Base-by-base conservation (phyloP, 1,140 invertebrate genomes). In the Ganaspis sp. region DNA sequence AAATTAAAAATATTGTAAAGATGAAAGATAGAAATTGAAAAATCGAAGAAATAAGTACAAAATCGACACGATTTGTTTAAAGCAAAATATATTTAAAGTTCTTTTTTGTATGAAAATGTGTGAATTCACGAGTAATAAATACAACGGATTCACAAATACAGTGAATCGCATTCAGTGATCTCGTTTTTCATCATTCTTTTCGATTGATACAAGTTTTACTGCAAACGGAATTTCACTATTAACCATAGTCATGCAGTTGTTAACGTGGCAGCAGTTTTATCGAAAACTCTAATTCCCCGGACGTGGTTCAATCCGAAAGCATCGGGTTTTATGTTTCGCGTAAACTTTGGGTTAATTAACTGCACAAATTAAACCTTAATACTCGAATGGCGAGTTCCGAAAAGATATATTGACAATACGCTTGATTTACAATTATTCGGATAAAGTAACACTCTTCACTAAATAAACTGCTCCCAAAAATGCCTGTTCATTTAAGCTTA, bases 231-330 rank as follows among this genome's bases (percentile, higher is more conserved):
- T 79, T 79, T 79, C 69, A 79, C 71, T 73, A 72, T 75, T 58
- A 74, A 75, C 58, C 73, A 54, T 23, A 42, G 74, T 79, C 58
- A 79, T 74, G 75, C 58, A 74, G 54, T 79, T 75, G 74, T 75
- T 75, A 79, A 75, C 74, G 75, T 69, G 64, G 26, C 69, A 26
- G 58, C 58, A 64, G 12, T 64, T 64, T 64, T 64, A 64, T 64
- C 23, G 58, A 64, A 64, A 21, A 64, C 58, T 64, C 23, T 64
- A 64, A 64, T 64, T 64, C 58, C 58, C 58, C 58, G 58, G 58
- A 64, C 58, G 58, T 64, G 23, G 58, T 64, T 64, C 58, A 34
- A 64, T 64, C 58, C 58, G 21, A 26, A 64, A 64, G 58, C 58
- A 64, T 64, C 58, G 29, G 58, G 58, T 64, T 64, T 64, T 64